Conservation (phyloP, 2,888 invertebrate species). For the Lapara coniferarum region DNA sequence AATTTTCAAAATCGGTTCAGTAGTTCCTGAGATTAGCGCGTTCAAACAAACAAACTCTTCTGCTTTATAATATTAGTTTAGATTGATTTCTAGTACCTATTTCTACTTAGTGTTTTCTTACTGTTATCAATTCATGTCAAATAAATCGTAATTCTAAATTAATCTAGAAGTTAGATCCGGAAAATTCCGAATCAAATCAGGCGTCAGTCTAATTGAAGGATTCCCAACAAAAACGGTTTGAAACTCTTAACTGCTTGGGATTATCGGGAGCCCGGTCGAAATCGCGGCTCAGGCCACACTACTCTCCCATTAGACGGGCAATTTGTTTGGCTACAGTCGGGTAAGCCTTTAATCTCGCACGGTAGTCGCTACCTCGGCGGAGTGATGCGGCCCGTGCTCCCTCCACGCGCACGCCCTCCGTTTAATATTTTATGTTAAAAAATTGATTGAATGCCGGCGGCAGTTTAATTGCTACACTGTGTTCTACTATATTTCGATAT, state of each 20-base stretch:
- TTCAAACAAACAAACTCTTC: no score
- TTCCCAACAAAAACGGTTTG: conserved; percentile 49
- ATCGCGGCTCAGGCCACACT: conserved; percentile 51
- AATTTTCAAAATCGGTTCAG: no score
- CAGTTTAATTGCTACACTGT: background rate
- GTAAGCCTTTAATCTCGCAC: conserved; percentile 70
- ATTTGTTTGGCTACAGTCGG: conserved; percentile 70
- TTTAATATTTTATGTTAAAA: conserved; percentile 40
- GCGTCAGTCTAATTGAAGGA: conserved; percentile 46
- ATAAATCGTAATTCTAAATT: background rate
- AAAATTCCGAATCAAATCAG: conserved; percentile 33
- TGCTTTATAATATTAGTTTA: no score
- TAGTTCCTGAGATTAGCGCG: no score
- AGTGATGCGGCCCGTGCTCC: conserved; percentile 44
- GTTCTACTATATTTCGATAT: background rate
- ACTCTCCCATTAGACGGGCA: conserved; percentile 69
- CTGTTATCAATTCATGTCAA: no score
- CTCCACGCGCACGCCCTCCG: conserved; percentile 30
- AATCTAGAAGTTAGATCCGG: background rate
- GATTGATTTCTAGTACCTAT: no score
- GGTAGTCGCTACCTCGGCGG: conserved; percentile 45
- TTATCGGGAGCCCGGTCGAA: conserved; percentile 50
- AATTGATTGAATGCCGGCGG: conserved; percentile 22
- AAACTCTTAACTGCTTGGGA: conserved; percentile 51
- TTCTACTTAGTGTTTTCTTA: no score